A percentile compares a stretch with the other conserved stretches of the same genome.
These are phyloP conservation scores for Acleris sparsana DNA, from an alignment of 2,888 invertebrate genomes.

Conservation along the genomic window DNA sequence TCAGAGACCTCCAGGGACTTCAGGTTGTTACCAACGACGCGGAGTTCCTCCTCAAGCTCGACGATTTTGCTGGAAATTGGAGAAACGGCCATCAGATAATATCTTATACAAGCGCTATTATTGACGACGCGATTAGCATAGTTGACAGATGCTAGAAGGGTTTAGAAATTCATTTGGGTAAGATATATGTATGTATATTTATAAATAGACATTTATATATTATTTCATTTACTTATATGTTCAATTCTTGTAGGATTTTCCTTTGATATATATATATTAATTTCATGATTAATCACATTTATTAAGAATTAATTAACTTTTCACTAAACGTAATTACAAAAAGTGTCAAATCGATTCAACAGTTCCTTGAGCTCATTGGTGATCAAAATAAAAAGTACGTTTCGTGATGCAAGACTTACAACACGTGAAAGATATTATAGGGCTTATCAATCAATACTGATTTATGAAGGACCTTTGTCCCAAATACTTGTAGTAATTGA, in stretches of 20 bases:
- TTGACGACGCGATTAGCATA: background rate
- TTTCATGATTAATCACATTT: no score
- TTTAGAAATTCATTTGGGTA: no score
- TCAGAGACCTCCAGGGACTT: slow-evolving; percentile 99
- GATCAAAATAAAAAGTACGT: background rate
- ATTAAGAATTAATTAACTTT: no score
- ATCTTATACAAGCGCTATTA: slow-evolving; percentile 38
- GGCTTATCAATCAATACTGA: slow-evolving; percentile 50
- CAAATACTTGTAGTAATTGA: slow-evolving; percentile 44
- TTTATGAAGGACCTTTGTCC: slow-evolving; percentile 54
- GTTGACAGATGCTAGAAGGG: background rate
- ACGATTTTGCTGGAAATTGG: slow-evolving; percentile 95
- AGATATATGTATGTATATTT: no score
- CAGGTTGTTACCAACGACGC: slow-evolving; percentile 99
- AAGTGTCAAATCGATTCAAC: background rate
- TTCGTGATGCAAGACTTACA: background rate
- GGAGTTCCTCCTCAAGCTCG: slow-evolving; percentile 99
- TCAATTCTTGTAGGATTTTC: no score
- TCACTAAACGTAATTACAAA: no score
- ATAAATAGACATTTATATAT: no score
- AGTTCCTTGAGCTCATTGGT: background rate
- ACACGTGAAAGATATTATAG: slow-evolving; percentile 6
- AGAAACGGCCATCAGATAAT: slow-evolving; percentile 39
- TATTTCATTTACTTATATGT: no score
- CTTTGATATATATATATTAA: no score